Base-by-base conservation (phyloP, 2,888 invertebrate species). In the Microplitis deprimator region DNA sequence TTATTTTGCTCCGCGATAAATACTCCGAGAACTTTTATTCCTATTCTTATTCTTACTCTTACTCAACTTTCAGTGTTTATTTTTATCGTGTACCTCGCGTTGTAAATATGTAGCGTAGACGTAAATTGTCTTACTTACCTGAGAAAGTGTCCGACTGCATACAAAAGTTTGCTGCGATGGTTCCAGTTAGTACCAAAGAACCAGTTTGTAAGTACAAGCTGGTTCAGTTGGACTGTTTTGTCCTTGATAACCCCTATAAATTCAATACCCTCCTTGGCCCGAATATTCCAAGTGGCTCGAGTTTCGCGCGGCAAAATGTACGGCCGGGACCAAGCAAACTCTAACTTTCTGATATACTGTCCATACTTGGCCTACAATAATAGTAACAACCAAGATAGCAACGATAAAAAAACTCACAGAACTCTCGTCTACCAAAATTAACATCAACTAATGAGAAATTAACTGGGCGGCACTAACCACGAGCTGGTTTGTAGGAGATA, bases 291-390 rank as follows among this genome's bases (percentile, higher is more conserved):
- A 13, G 87, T 83, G 81, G 89, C 86, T 13, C 89, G 84, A 17
- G 83, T 77, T 73, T 85, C 86, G 40, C 88, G 85, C 16, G 88
- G 88, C 68, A 88, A 85, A n/a, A 84, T 72, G 74, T 89, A 89
- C 0, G 91, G 91, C 62, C 89, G 87, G 1, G 90, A 87, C 91
- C 91, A 92, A 6, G 90, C 90, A 6, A 92, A 88, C 79, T 91
- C 91, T 78, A 92, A 83, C 38, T 84, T 86, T 79, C 90, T 89
- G 83, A 91, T 89, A 82, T 91, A 88, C 79, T 88, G 88, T 67
- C 90, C 89, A 85, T 91, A 91, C 72, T 89, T 89, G 75, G 81
- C 83, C 89, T 89, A 62, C 4, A 29, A 29, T 29, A 29, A 29
- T 4, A 29, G 29, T 29, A 29, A 29, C 29, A 29, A 29, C 29